Evolutionary conservation across 1,140 invertebrate genomes (phyloP), one percentile per base, ranked within the genome.

Genomic region (Micrasema longulum): DNA sequence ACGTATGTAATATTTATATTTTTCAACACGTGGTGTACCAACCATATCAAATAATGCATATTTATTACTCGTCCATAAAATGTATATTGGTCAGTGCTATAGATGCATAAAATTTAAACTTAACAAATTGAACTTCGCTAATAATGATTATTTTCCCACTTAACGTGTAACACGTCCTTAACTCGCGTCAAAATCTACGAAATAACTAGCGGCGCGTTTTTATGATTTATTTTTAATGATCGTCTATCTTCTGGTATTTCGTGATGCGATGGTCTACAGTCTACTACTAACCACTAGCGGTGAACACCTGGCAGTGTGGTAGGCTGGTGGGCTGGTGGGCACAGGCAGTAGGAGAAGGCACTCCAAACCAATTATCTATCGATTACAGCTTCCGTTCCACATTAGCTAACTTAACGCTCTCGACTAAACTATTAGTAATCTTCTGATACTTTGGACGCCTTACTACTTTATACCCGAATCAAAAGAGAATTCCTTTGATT

Each of bases 341-440:
- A 10, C 35, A 38, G 57, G 47, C 26, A 20, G 9, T 16, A 11
- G 63, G 43, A 67, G 47, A 47, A 53, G 64, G 47, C 47, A 53
- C 47, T 35, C 23, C 41, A 38, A 50, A 36, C 14, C 64, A 67
- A 67, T 67, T 67, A 67, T 48, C 64, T 52, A 67, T 67, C 64
- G 47, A 67, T 52, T 67, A 38, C 35, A 52, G 64, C 64, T 67
- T 67, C 64, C 64, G 64, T 53, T 67, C 35, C 64, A 20, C 48
- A 41, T 53, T 52, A 66, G 22, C 26, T 16, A 36, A 66, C 14
- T 45, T 36, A 48, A 22, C 64, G 31, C 14, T 20, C 41, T 36
- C 60, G 36, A 43, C 60, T 43, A 3, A 6, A 11, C 14, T 63
- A 26, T 22, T 22, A 53, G n/a, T 22, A 22, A 53, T 53, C 12